Conservation (phyloP, 2,797 vertebrate species). For the Macropus fuliginosus region DNA sequence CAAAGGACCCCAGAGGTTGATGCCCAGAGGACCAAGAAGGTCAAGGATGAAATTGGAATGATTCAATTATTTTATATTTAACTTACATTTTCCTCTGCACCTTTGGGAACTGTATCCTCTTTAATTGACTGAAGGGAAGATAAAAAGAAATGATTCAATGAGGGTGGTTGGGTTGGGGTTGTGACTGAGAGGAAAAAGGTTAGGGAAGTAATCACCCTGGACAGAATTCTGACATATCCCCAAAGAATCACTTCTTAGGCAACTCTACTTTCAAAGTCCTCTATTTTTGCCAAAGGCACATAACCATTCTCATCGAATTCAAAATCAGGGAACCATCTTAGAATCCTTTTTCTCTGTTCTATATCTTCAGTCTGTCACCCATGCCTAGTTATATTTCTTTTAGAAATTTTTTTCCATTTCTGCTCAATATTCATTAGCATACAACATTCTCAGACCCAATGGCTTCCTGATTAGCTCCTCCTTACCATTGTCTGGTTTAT, state of each 20-base stretch:
- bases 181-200: neutral
- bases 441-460: neutral
- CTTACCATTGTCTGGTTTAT: neutral
- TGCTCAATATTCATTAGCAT: neutral
- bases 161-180: neutral
- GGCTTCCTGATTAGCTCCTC: neutral
- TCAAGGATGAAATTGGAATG: slow-evolving; percentile 53
- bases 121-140: slow-evolving; percentile 74
- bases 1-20: neutral
- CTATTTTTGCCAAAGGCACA: fast-evolving
- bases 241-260: neutral
- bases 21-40: neutral
- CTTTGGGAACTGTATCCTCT: slow-evolving; percentile 66
- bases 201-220: neutral
- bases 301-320: fast-evolving
- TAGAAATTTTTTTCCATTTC: neutral
- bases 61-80: neutral
- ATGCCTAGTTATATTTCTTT: neutral
- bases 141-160: slow-evolving; percentile 54
- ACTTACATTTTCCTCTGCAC: slow-evolving; percentile 78
- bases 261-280: neutral
- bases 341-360: neutral
- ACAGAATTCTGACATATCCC: neutral
- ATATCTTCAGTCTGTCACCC: neutral
- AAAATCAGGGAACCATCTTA: neutral